Conservation (phyloP, 2,113 vertebrate genomes). For the Corvus hawaiiensis region DNA sequence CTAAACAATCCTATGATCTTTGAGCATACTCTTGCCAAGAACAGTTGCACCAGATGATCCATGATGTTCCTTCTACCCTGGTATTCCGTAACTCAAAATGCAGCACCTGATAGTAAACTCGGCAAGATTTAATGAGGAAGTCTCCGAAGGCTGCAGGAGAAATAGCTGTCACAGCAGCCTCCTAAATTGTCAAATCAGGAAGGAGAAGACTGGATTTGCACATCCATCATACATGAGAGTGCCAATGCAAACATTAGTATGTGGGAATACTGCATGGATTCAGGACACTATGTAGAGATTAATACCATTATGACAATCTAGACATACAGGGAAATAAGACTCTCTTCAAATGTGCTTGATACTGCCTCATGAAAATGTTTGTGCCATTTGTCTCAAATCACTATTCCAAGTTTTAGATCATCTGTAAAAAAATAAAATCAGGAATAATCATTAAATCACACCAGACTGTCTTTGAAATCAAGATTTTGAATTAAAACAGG, state of each 20-base stretch:
- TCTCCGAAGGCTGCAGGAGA: not conserved
- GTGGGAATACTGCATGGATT: not conserved
- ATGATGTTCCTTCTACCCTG: not conserved
- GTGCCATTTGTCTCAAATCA: not conserved
- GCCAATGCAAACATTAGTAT: not conserved
- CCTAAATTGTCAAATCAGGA: not conserved
- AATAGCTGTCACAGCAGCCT: not conserved
- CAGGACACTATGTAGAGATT: not conserved
- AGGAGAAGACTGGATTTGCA: not conserved
- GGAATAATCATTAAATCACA: not conserved
- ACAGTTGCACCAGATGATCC: not conserved
- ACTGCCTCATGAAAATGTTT: not conserved
- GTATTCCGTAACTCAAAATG: not conserved
- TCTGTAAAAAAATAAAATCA: not conserved
- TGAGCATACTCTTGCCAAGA: not conserved
- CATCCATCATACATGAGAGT: not conserved
- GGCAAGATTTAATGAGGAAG: not conserved
- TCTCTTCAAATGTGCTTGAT: not conserved
- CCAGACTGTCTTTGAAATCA: not conserved
- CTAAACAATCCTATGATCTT: not conserved
- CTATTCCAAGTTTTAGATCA: not conserved
- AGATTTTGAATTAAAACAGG: not conserved
- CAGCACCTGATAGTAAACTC: not conserved
- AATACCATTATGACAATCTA: not conserved
- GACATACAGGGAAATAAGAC: not conserved